A percentile compares a stretch with the other conserved stretches of the same genome.
Evolutionary conservation across 2,888 invertebrate genomes (phyloP).

Genomic region (Acleris literana): DNA sequence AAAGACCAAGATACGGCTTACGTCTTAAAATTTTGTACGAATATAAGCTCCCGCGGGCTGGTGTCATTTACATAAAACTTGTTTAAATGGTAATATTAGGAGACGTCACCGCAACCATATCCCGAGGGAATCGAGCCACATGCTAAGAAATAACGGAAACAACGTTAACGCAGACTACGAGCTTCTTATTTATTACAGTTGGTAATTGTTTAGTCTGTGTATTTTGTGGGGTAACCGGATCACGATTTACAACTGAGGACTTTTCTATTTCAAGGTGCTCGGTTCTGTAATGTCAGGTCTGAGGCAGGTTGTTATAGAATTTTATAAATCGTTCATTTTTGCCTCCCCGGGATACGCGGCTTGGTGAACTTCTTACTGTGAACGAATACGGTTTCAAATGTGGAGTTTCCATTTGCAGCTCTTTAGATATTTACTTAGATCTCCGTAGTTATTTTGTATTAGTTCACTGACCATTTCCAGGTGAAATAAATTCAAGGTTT

Average conservation of each 20-base stretch:
- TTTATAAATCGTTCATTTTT: slow-evolving; percentile 39
- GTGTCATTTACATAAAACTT: slow-evolving; percentile 81
- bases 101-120: slow-evolving; percentile 62
- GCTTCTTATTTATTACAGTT: slow-evolving; percentile 3
- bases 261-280: slow-evolving; percentile 60
- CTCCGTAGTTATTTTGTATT: too few species aligned
- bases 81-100: slow-evolving; percentile 84
- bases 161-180: slow-evolving; percentile 37
- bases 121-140: slow-evolving; percentile 34
- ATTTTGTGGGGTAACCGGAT: slow-evolving; percentile 41
- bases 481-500: too few species aligned
- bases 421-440: too few species aligned
- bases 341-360: neutral
- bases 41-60: slow-evolving; percentile 74
- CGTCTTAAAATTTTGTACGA: slow-evolving; percentile 70
- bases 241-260: slow-evolving; percentile 50
- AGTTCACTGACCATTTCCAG: too few species aligned
- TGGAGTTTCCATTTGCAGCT: too few species aligned
- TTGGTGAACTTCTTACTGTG: slow-evolving; percentile 11
- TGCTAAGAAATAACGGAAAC: slow-evolving; percentile 32
- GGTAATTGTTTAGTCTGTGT: slow-evolving; percentile 44
- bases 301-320: slow-evolving; percentile 48
- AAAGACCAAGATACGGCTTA: slow-evolving; percentile 50
- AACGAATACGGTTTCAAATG: neutral
- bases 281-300: slow-evolving; percentile 48